Base-by-base conservation (phyloP, 2,888 invertebrate genomes). In the Apeira syringaria region DNA sequence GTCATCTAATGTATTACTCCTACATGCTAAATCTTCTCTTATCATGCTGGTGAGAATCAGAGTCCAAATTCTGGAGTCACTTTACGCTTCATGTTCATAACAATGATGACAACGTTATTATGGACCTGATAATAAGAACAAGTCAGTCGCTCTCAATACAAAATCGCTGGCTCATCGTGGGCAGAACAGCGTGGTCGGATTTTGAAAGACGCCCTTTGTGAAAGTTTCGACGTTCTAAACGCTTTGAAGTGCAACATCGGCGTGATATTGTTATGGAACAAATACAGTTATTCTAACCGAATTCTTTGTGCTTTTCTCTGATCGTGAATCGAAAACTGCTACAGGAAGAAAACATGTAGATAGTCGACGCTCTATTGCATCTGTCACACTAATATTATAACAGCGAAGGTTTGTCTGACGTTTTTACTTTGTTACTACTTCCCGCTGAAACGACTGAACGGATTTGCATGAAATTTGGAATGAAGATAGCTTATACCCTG, bases 131-230 rank as follows among this genome's bases (percentile, higher is more conserved):
- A 55, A 47, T 35, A 47, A 43, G 55, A 56, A 55, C 55, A 56
- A 63, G 55, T 60, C 42, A 50, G 57, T 57, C 47, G 20, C 40
- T 56, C 41, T 56, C 47, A 55, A 55, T 60, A 58, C 53, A 45
- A 50, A 58, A 65, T 66, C 61, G 54, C 60, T 64, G 53, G 61
- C 59, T 65, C 64, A 65, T 65, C 62, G 56, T 59, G 53, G 55
- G 56, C 50, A 60, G 63, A 63, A 65, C 55, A 63, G 51, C 64
- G 59, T 56, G 57, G 62, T 64, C 61, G 58, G 56, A 55, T 68
- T 69, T 69, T 65, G 64, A 60, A 64, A 65, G 59, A 56, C 55
- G 53, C 57, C 65, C 59, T 65, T 73, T 69, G 68, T 69, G 62
- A 59, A 67, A 68, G 56, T 68, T 68, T 61, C 54, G 53, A 67